Evolutionary conservation across 2,113 vertebrate genomes (phyloP), one percentile per base, ranked within the genome.

Genomic region (Spheniscus mendiculus): DNA sequence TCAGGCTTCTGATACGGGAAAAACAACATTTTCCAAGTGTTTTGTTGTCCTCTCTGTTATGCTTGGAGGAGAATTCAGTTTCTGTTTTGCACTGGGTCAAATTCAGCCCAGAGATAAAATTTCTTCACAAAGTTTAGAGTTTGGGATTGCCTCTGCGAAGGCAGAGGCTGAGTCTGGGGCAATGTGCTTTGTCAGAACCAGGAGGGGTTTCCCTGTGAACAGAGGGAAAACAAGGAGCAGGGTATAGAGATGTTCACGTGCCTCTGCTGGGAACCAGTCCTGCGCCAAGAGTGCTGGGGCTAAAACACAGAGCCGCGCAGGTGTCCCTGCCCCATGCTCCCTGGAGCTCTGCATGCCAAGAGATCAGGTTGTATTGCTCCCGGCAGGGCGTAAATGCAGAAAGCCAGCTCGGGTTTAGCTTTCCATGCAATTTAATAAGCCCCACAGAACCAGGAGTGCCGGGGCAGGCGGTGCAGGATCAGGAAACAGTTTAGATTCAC

Each of bases 31-130:
- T 95, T 92, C 89, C 66, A 72, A 96, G 29, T 45, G 47, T 66
- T 86, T 80, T 90, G 29, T 93, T 96, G 62, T 83, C 56, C 90
- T 53, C 20, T 23, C 44, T 95, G 45, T 69, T 90, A 62, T 32
- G 30, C 32, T 97, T 84, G 61, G 81, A 96, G 89, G 29, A 16
- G 40, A 72, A 58, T 66, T 83, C 70, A 36, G 70, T 96, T 94
- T 89, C 94, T 93, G 34, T 87, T 85, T 92, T 67, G 20, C 38
- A 18, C 29, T 83, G 93, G 56, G 95, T 85, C 87, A 70, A 3
- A 70, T 89, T 93, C 12, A 26, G 49, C 44, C 36, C 1, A 0
- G 36, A 72, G 70, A 42, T 26, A 50, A 88, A 66, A 25, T 49
- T 71, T 47, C 50, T 50, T 81, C 45, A 29, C 0, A 0, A 16